A percentile compares a stretch with the other conserved stretches of the same genome.
Conservation (phyloP, 2,888 invertebrate species). For the Dasysyrphus albostriatus region DNA sequence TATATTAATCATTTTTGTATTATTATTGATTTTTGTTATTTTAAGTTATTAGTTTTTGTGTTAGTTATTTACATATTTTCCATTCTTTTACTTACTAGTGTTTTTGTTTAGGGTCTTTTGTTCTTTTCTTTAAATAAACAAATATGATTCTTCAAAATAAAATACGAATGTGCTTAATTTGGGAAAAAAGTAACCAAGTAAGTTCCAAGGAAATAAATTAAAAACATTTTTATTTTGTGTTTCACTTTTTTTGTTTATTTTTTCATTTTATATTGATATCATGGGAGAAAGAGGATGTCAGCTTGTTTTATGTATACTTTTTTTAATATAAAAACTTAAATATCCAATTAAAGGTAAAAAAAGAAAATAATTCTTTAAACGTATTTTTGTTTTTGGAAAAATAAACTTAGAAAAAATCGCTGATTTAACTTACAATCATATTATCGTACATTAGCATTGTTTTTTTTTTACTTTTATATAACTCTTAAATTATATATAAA, state of each 20-base stretch:
- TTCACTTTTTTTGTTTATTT: slow-evolving; percentile 54
- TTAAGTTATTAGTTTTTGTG: slow-evolving; percentile 42
- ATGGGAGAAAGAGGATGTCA: slow-evolving; percentile 69
- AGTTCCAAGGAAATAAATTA: slow-evolving; percentile 32
- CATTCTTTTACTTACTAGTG: slow-evolving; percentile 66
- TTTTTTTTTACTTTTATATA: slow-evolving; percentile 44
- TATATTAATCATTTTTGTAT: slow-evolving; percentile 67
- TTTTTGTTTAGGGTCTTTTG: slow-evolving; percentile 37
- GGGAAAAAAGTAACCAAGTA: slow-evolving; percentile 30
- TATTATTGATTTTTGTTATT: slow-evolving; percentile 56
- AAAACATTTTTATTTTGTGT: slow-evolving; percentile 46
- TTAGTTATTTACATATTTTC: slow-evolving; percentile 70
- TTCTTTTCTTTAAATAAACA: slow-evolving; percentile 30
- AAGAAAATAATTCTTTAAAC: slow-evolving; percentile 52
- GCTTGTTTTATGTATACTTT: slow-evolving; percentile 32
- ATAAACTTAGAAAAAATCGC: slow-evolving; percentile 61
- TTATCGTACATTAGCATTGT: slow-evolving; percentile 73
- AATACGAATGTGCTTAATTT: slow-evolving; percentile 23
- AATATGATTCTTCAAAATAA: slow-evolving; percentile 23
- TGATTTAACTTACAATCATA: slow-evolving; percentile 59
- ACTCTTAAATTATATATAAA: slow-evolving; percentile 55
- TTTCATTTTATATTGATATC: slow-evolving; percentile 53
- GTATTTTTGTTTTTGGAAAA: slow-evolving; percentile 51
- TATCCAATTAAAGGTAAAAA: slow-evolving; percentile 69
- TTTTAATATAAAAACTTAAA: slow-evolving; percentile 57